Evolutionary conservation across 1,140 invertebrate genomes (phyloP).

Genomic region (Anoplophora glabripennis): DNA sequence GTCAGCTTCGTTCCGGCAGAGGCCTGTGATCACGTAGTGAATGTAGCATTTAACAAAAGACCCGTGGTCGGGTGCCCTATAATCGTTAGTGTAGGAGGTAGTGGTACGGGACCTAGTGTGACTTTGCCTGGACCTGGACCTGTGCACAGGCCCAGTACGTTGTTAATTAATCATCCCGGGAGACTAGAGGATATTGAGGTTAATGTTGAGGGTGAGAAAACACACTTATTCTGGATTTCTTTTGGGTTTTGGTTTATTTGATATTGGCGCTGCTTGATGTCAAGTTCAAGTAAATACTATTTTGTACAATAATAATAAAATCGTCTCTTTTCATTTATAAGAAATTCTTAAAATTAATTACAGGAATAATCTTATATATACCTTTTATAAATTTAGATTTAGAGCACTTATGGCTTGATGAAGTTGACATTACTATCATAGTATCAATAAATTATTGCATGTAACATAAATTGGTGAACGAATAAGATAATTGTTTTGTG

Average conservation of each 20-base stretch:
- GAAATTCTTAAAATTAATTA: too few species aligned
- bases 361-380: too few species aligned
- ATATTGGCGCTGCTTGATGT: background rate
- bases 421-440: too few species aligned
- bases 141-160: constrained; percentile 61
- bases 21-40: constrained; percentile 89
- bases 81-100: constrained; percentile 69
- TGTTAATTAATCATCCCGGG: constrained; percentile 70
- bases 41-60: constrained; percentile 93
- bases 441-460: too few species aligned
- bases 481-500: too few species aligned
- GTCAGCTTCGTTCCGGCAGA: constrained; percentile 94
- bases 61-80: constrained; percentile 79
- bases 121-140: constrained; percentile 65
- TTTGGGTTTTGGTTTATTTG: background rate
- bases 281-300: constrained; percentile 8
- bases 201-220: constrained; percentile 83
- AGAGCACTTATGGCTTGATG: too few species aligned
- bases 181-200: constrained; percentile 89
- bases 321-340: too few species aligned
- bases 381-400: too few species aligned
- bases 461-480: too few species aligned
- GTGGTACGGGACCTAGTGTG: constrained; percentile 69
- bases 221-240: constrained; percentile 2
- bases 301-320: background rate